A percentile compares a stretch with the other conserved stretches of the same genome.
phyloP scores from a whole-genome alignment of 2,113 vertebrate species.

The Natator depressus region DNA sequence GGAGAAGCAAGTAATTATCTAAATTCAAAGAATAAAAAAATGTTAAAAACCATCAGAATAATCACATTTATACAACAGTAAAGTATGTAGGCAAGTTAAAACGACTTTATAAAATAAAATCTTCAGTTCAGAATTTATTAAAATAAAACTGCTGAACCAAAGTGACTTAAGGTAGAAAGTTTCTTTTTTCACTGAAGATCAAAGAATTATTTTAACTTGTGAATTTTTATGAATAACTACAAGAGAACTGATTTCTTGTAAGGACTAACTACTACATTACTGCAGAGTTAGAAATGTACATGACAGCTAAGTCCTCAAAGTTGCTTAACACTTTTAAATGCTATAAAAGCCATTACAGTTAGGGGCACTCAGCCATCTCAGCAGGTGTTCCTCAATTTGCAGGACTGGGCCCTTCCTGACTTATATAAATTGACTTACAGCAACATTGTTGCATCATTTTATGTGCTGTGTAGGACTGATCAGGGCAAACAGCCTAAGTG shows the following conservation, averaged over 20 bases:
- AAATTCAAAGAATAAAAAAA: constrained; percentile 56
- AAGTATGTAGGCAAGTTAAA: not conserved
- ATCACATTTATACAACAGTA: not conserved
- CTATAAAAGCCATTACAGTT: not conserved
- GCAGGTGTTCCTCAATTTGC: not conserved
- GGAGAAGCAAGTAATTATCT: constrained; percentile 92
- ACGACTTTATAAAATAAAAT: accelerated
- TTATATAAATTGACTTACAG: not conserved
- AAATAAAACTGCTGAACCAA: not conserved
- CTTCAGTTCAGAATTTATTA: not conserved
- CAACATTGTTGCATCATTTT: not conserved
- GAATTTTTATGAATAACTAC: not conserved
- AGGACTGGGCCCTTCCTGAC: not conserved
- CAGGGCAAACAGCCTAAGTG: not conserved
- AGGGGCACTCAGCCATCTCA: not conserved
- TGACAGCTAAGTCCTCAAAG: not conserved
- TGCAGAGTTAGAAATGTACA: not conserved
- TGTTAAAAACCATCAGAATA: not conserved
- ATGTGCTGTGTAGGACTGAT: not conserved
- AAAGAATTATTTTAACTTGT: not conserved
- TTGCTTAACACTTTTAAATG: not conserved
- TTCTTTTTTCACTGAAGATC: not conserved
- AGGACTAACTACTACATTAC: not conserved
- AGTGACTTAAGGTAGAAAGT: not conserved
- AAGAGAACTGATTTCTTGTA: not conserved